Evolutionary conservation across 2,888 invertebrate species (phyloP).

Genomic region (Latrodectus hesperus): DNA sequence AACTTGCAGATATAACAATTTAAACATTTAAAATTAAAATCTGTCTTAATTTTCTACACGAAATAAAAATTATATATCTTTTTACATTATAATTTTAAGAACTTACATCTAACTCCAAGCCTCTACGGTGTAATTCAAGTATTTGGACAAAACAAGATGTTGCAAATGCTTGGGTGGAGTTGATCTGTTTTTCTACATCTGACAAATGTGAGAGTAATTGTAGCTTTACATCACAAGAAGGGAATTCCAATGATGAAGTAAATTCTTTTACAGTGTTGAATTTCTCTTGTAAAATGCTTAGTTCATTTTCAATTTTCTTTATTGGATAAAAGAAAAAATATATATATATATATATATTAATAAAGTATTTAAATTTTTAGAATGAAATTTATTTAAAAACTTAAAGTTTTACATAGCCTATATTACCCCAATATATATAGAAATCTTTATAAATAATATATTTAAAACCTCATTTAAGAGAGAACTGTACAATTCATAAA

Average conservation of each 20-base stretch:
- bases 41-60: no score
- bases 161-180: slow-evolving; percentile 26
- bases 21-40: no score
- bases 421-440: no score
- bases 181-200: slow-evolving; percentile 7
- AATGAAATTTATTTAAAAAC: no score
- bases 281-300: slow-evolving; percentile 14
- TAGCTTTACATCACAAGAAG: slow-evolving; percentile 8
- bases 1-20: no score
- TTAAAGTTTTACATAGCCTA: no score
- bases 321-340: slow-evolving; percentile 11
- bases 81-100: neutral
- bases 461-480: no score
- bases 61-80: no score
- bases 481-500: neutral
- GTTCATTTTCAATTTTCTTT: slow-evolving; percentile 35
- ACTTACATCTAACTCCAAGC: slow-evolving; percentile 14
- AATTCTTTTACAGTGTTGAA: slow-evolving; percentile 12
- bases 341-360: slow-evolving; percentile 2
- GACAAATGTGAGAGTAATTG: neutral
- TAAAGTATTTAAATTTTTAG: neutral
- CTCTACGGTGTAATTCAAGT: slow-evolving; percentile 18
- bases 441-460: no score
- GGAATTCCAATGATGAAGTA: neutral
- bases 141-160: slow-evolving; percentile 17